A percentile compares a stretch with the other conserved stretches of the same genome.
Conservation (phyloP, 2,888 invertebrate genomes). For the Anoncus sp. region DNA sequence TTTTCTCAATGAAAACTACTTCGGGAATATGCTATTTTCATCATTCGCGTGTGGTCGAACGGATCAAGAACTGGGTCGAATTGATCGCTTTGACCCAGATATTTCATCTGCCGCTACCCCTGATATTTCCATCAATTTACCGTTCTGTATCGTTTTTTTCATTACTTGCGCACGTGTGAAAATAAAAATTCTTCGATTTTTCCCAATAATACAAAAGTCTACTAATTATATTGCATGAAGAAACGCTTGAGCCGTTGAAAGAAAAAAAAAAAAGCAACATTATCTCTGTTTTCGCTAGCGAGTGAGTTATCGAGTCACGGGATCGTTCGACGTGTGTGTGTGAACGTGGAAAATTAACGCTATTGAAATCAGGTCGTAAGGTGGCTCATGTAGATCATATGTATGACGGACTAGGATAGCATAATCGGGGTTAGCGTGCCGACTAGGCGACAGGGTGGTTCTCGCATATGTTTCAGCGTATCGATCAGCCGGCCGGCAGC, state of each 20-base stretch:
- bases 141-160: neutral
- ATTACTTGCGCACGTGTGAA: neutral
- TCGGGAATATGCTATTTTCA: conserved; percentile 4
- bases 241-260: neutral
- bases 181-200: neutral
- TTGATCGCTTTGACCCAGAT: conserved; percentile 18
- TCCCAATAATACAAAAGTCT: neutral
- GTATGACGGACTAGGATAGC: conserved; percentile 55
- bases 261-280: neutral
- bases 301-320: conserved; percentile 40
- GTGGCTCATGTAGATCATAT: conserved; percentile 51
- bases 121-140: neutral
- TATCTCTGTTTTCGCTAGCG: conserved; percentile 9
- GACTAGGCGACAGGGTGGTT: conserved; percentile 69
- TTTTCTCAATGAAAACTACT: neutral
- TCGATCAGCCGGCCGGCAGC: conserved; percentile 70
- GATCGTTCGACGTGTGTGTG: conserved; percentile 50
- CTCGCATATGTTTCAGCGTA: conserved; percentile 70
- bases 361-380: conserved; percentile 63
- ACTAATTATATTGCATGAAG: neutral
- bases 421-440: conserved; percentile 79
- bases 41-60: conserved; percentile 20
- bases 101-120: neutral
- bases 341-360: conserved; percentile 57
- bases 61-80: conserved; percentile 10